Conservation (phyloP, 2,113 vertebrate genomes). For the Pollimyrus isidori region DNA sequence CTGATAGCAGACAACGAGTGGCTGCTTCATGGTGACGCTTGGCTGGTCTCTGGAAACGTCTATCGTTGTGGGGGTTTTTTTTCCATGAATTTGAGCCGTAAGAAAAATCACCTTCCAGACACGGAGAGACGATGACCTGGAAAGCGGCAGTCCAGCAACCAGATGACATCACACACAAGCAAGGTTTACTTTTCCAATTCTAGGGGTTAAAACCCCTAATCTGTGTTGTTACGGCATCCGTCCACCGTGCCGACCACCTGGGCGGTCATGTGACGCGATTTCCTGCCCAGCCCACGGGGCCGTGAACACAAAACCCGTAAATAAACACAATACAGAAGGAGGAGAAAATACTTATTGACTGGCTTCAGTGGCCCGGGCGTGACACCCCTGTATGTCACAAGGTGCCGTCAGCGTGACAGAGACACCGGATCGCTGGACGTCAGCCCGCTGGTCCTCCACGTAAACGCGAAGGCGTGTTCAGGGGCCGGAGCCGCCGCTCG, state of each 20-base stretch:
- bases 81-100: background rate
- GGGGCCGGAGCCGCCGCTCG: background rate
- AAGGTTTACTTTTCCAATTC: background rate
- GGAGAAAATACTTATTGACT: background rate
- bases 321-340: background rate
- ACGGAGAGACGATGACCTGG: background rate
- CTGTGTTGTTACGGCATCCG: background rate
- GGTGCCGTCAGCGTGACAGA: background rate
- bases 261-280: background rate
- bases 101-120: background rate
- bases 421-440: background rate
- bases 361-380: background rate
- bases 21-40: background rate
- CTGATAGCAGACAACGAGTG: background rate
- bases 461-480: background rate
- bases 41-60: background rate
- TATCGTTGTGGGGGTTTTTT: background rate
- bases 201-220: background rate
- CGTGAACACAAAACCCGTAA: background rate
- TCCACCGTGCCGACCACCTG: background rate
- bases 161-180: background rate
- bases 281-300: background rate
- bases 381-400: background rate
- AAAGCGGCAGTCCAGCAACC: background rate
- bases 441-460: background rate